Base-by-base conservation (phyloP, 2,888 invertebrate genomes). In the Protodeltote pygarga region DNA sequence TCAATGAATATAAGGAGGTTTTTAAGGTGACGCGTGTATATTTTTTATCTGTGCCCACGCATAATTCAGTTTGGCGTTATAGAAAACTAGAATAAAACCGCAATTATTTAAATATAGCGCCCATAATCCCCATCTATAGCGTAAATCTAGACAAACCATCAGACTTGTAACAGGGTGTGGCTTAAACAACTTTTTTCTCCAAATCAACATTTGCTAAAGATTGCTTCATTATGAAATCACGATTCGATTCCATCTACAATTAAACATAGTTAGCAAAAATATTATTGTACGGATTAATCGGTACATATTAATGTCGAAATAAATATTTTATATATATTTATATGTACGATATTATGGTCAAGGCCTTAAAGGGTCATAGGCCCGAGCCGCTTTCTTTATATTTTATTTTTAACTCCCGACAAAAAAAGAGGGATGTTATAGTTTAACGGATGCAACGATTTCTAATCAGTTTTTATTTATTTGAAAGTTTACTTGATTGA, bases 231-330 rank as follows among this genome's bases (percentile, higher is more conserved):
- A 49, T 27, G 28, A 40, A 51, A 49, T 70, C 72, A 72, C 69
- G 71, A 71, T 47, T 71, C 54, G 46, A 68, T 75, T 71, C 64
- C 68, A 63, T 65, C 71, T 61, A 71, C 71, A 68, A 70, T 68
- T 70, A 72, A 63, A 64, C 65, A 68, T 70, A 71, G 71, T 77
- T 78, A 77, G 72, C 73, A 65, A 74, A 80, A 60, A 73, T 70
- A 81, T 82, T 79, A 79, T 57, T 60, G 40, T 50, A 45, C 58
- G 48, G 62, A 73, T 69, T 75, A 76, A 75, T 73, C 52, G 69
- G 66, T 70, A 71, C 70, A 65, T 54, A 64, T 65, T 65, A 16
- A 45, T 28, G 64, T 61, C 50, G 40, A 53, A 59, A 59, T 49
- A 42, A 54, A 61, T 53, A 15, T 55, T 66, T 72, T 65, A 62